These are phyloP conservation scores for Neosalanx taihuensis DNA, from an alignment of 2,797 vertebrate species.

Conservation along the genomic window DNA sequence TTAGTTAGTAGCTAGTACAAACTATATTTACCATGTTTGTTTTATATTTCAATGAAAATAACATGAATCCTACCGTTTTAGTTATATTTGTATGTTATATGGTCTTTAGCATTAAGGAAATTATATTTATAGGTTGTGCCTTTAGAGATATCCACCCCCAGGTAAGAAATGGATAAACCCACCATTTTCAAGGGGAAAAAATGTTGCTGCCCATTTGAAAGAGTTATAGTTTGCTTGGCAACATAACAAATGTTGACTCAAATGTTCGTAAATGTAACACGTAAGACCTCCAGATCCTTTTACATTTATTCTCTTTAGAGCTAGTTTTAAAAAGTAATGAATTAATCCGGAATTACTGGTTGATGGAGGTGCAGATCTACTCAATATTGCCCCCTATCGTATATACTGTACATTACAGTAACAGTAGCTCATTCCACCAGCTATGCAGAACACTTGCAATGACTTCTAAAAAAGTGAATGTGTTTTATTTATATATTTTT, in stretches of 20 bases:
- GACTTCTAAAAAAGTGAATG: no score
- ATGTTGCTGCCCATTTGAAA: neutral
- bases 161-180: neutral
- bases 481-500: no score
- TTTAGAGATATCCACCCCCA: neutral
- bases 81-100: neutral
- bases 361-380: neutral
- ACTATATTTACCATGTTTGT: neutral
- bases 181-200: conserved; percentile 4
- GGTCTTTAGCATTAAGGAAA: neutral
- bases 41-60: neutral
- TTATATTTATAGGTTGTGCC: neutral
- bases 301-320: neutral
- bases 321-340: neutral
- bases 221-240: neutral
- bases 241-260: neutral
- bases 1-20: neutral
- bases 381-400: conserved; percentile 13
- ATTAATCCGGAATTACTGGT: neutral
- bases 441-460: no score
- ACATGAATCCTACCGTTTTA: neutral
- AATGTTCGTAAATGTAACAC: neutral
- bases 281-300: neutral
- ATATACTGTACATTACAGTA: neutral
- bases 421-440: neutral